Percentiles rank a stretch among this genome's conserved stretches.
Evolutionary conservation across 2,113 vertebrate species (phyloP).

Genomic region (Platichthys flesus): DNA sequence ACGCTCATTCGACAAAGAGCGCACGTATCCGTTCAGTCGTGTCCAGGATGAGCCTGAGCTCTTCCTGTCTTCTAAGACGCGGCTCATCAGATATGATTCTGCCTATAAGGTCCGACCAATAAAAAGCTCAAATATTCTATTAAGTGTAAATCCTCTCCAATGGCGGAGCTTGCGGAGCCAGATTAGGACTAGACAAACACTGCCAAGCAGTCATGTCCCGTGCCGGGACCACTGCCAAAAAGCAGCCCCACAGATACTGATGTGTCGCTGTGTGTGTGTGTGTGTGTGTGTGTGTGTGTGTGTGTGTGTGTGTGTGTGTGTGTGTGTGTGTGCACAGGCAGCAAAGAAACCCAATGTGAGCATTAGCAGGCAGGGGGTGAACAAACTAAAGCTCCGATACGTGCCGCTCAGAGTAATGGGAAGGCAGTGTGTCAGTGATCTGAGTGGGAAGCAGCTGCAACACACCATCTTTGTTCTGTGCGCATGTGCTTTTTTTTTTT

Average conservation of each 20-base stretch:
- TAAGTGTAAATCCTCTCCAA: conserved; percentile 67
- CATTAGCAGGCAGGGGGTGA: conserved; percentile 65
- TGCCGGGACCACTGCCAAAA: conserved; percentile 52
- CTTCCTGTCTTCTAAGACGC: conserved; percentile 35
- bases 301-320: conserved; percentile 26
- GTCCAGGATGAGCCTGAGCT: conserved; percentile 33
- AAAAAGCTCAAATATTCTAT: conserved; percentile 71
- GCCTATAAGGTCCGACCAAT: conserved; percentile 55
- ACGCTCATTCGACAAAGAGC: conserved; percentile 25
- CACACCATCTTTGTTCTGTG: conserved; percentile 46
- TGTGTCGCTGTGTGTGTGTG: conserved; percentile 28
- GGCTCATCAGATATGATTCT: conserved; percentile 63
- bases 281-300: conserved; percentile 8
- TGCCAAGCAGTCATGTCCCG: conserved; percentile 54
- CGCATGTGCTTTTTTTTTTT: background rate
- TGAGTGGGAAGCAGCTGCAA: conserved; percentile 54
- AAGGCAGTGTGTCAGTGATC: conserved; percentile 45
- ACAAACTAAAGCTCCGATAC: conserved; percentile 64
- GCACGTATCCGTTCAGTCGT: conserved; percentile 40
- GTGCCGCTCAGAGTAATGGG: conserved; percentile 63
- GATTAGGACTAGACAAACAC: conserved; percentile 71
- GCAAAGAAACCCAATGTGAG: conserved; percentile 53
- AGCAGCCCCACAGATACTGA: conserved; percentile 53
- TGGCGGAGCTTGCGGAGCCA: conserved; percentile 62
- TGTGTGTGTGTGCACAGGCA: conserved; percentile 18